phyloP scores from a whole-genome alignment of 1,140 invertebrate genomes.

The Drosophila obscura region DNA sequence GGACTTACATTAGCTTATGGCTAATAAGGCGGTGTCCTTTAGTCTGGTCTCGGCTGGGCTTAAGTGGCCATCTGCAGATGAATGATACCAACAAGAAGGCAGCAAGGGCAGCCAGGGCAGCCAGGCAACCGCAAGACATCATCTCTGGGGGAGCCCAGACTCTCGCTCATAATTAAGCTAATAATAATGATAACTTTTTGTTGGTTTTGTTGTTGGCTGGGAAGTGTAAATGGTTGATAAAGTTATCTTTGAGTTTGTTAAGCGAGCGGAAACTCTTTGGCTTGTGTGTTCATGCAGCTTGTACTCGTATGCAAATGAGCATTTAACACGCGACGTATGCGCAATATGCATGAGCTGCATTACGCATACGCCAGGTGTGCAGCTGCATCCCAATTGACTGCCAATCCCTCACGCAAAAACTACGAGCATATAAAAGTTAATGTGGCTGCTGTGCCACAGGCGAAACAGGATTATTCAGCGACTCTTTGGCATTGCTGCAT shows the following conservation, averaged over 20 bases:
- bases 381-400: slow-evolving; percentile 4
- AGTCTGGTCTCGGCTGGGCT: slow-evolving; percentile 14
- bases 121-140: slow-evolving; percentile 18
- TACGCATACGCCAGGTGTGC: slow-evolving; percentile 68
- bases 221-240: slow-evolving; percentile 40
- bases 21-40: slow-evolving; percentile 43
- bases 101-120: slow-evolving; percentile 12
- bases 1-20: slow-evolving; percentile 60
- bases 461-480: slow-evolving; percentile 20
- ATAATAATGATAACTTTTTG: slow-evolving; percentile 40
- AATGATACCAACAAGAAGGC: slow-evolving; percentile 35
- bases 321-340: slow-evolving; percentile 36
- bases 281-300: too few species aligned
- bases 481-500: slow-evolving; percentile 22
- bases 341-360: slow-evolving; percentile 50
- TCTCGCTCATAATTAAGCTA: slow-evolving; percentile 35
- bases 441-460: slow-evolving; percentile 6
- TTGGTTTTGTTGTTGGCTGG: slow-evolving; percentile 1
- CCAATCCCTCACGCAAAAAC: slow-evolving; percentile 15
- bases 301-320: background rate
- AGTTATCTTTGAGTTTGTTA: slow-evolving; percentile 15
- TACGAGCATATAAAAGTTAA: slow-evolving; percentile 18
- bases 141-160: background rate
- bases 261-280: background rate
- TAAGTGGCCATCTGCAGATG: slow-evolving; percentile 51